A percentile compares a stretch with the other conserved stretches of the same genome.
phyloP scores from a whole-genome alignment of 2,113 vertebrate genomes.

The Scomber scombrus region DNA sequence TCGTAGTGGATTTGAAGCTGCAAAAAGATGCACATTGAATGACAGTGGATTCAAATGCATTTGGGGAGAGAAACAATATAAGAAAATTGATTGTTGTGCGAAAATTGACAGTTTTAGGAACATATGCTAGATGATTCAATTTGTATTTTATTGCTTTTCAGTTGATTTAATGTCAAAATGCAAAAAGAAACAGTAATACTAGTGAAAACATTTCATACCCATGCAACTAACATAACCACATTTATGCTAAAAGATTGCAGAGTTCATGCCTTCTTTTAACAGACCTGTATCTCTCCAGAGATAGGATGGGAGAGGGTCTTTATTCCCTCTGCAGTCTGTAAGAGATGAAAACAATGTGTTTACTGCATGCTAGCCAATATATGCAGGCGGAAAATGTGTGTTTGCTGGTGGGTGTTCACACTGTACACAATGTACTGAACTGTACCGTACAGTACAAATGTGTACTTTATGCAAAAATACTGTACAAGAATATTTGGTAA shows the following conservation, averaged over 20 bases:
- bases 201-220: not conserved
- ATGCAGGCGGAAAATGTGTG: conserved; percentile 26
- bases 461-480: not conserved
- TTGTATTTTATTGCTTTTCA: not conserved
- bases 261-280: conserved; percentile 26
- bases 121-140: not conserved
- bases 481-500: not conserved
- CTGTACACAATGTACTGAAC: conserved; percentile 14
- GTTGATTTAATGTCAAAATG: not conserved
- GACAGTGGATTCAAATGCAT: conserved; percentile 10
- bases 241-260: conserved; percentile 8
- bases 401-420: conserved; percentile 37
- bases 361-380: conserved; percentile 1
- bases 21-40: conserved; percentile 31
- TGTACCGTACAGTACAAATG: not conserved
- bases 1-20: conserved; percentile 99
- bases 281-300: conserved; percentile 98
- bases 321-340: conserved; percentile 87
- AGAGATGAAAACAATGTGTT: conserved; percentile 48
- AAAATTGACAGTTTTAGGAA: not conserved
- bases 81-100: not conserved
- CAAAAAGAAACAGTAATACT: not conserved
- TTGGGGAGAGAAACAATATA: not conserved
- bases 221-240: not conserved
- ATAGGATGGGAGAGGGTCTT: conserved; percentile 90